Base-by-base conservation (phyloP, 2,797 vertebrate species). In the Choloepus didactylus region DNA sequence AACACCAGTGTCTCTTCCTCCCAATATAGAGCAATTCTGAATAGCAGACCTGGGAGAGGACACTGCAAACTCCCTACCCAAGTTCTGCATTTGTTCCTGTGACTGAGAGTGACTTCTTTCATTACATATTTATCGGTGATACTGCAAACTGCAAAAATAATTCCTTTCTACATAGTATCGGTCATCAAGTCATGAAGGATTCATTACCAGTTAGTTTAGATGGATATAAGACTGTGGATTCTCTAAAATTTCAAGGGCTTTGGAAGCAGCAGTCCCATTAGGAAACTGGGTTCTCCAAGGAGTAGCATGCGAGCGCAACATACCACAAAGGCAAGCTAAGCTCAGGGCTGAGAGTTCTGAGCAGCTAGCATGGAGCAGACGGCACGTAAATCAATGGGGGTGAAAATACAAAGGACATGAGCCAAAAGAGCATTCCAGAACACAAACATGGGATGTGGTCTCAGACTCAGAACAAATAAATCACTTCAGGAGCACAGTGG, bases 391-490 rank as follows among this genome's bases (percentile, higher is more conserved):
- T 23, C 59, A 49, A 15, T 8, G 11, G 6, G 10, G 62, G 21
- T 93, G 87, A 89, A 73, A 89, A 85, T 67, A 56, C n/a, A 92
- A 76, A 59, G 31, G 19, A 23, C 44, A 60, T 83, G 21, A 83
- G 1, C 69, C 82, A 49, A 72, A 77, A 75, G 8, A 82, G 73
- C 25, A 69, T 75, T 93, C 7, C 6, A 85, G 81, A 87, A 59
- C 54, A 19, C 56, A 85, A 76, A 18, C 51, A 79, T 35, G n/a
- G 8, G 38, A 4, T 83, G 3, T 46, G 35, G 23, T 49, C 54
- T 80, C 56, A 11, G 46, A 64, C 15, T 70, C 66, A 89, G 85
- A 86, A 85, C 3, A 89, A 88, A 27, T 41, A 89, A 88, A 89
- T 64, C 11, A 38, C 75, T 2, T 1, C 14, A 60, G 3, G 8